phyloP scores from a whole-genome alignment of 2,888 invertebrate genomes.

The Byasa hedistus region DNA sequence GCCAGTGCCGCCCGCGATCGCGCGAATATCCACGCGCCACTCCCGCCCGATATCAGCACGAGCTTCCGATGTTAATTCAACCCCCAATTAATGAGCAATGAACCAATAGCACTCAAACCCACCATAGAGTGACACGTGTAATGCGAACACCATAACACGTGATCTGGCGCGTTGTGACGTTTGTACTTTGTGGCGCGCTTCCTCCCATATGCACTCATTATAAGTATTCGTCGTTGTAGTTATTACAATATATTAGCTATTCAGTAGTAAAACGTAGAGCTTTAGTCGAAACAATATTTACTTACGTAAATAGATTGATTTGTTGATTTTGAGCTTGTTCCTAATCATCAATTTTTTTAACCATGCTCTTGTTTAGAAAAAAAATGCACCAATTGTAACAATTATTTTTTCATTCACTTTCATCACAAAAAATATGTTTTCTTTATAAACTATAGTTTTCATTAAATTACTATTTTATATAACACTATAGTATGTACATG shows the following conservation, averaged over 20 bases:
- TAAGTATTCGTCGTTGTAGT: constrained; percentile 45
- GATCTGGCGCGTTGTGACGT: constrained; percentile 41
- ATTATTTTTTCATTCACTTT: neutral
- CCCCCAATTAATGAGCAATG: constrained; percentile 10
- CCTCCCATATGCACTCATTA: constrained; percentile 42
- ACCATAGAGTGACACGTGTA: constrained; percentile 30
- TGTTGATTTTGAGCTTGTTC: neutral
- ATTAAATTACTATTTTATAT: neutral
- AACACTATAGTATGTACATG: neutral
- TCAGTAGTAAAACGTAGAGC: constrained; percentile 34
- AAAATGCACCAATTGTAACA: neutral
- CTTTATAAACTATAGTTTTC: neutral
- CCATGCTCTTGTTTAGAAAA: neutral
- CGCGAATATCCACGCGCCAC: constrained; percentile 72
- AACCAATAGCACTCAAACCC: constrained; percentile 44
- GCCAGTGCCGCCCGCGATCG: constrained; percentile 74
- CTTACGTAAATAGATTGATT: neutral
- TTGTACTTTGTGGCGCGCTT: constrained; percentile 34
- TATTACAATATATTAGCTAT: constrained; percentile 28
- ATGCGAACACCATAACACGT: constrained; percentile 40
- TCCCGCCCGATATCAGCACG: constrained; percentile 65
- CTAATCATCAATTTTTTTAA: neutral
- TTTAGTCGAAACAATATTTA: neutral
- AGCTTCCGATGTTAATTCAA: constrained; percentile 68
- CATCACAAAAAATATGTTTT: neutral